phyloP scores from a whole-genome alignment of 2,113 vertebrate species.

The human (Homo sapiens) region DNA sequence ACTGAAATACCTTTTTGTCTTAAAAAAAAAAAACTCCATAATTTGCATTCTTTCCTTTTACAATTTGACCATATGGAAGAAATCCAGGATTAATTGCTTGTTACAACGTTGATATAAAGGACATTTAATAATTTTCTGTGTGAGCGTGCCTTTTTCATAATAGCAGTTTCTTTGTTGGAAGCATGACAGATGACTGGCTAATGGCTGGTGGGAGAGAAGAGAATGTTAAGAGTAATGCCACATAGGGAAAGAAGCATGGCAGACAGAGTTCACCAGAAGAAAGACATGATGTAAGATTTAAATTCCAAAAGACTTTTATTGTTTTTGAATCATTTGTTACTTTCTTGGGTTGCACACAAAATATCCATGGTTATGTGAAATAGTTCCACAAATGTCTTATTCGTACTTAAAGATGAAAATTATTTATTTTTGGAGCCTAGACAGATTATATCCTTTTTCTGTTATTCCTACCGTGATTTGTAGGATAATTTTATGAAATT shows the following conservation, averaged over 20 bases:
- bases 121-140: background rate
- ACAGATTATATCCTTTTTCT: background rate
- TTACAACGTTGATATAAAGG: background rate
- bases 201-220: background rate
- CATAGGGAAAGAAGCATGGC: background rate
- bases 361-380: background rate
- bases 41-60: background rate
- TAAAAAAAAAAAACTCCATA: background rate
- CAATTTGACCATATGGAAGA: background rate
- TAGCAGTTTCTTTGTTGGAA: background rate
- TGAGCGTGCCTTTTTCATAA: background rate
- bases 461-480: background rate
- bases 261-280: background rate
- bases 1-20: background rate
- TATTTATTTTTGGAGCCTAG: background rate
- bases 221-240: background rate
- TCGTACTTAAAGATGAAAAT: conserved; percentile 10
- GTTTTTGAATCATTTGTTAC: background rate
- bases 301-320: background rate
- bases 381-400: background rate
- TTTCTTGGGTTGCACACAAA: background rate
- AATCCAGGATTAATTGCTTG: background rate
- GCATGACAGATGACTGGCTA: background rate
- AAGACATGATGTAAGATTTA: background rate
- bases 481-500: background rate